Evolutionary conservation across 1,140 invertebrate species (phyloP).

Genomic region (Drosophila virilis): DNA sequence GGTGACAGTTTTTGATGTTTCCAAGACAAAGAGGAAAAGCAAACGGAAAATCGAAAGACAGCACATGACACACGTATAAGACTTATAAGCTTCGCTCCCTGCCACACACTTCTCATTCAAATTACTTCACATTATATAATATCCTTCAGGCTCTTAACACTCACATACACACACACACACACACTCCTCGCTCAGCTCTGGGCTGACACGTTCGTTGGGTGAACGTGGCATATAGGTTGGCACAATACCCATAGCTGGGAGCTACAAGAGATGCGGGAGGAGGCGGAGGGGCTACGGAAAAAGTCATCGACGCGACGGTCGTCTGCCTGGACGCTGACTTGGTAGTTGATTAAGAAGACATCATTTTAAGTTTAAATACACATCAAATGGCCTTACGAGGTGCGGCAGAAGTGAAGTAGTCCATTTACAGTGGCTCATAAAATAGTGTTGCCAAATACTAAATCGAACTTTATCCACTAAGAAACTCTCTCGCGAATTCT

Average conservation of each 20-base stretch:
- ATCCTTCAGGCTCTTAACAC: constrained; percentile 65
- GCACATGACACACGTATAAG: constrained; percentile 52
- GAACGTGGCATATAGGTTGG: constrained; percentile 58
- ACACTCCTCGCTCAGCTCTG: neutral
- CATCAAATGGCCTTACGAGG: constrained; percentile 28
- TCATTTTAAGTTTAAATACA: constrained; percentile 72
- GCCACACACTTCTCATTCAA: constrained; percentile 77
- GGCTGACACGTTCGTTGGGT: constrained; percentile 31
- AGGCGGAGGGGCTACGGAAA: neutral
- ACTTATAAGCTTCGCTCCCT: constrained; percentile 71
- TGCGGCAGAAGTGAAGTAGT: neutral
- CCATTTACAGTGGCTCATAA: constrained; percentile 36
- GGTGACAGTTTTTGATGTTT: constrained; percentile 59
- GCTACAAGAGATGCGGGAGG: neutral
- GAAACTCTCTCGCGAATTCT: no score
- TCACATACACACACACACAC: constrained; percentile 40
- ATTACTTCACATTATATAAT: constrained; percentile 79
- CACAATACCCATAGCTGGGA: constrained; percentile 55
- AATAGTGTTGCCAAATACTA: neutral
- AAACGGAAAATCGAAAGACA: constrained; percentile 42
- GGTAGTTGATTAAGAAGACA: constrained; percentile 73
- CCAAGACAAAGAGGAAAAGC: constrained; percentile 17
- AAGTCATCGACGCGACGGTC: constrained; percentile 9
- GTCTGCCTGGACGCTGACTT: constrained; percentile 35
- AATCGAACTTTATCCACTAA: neutral